Evolutionary conservation across 1,140 invertebrate genomes (phyloP), one percentile per base, ranked within the genome.

Genomic region (Heliconius congener): DNA sequence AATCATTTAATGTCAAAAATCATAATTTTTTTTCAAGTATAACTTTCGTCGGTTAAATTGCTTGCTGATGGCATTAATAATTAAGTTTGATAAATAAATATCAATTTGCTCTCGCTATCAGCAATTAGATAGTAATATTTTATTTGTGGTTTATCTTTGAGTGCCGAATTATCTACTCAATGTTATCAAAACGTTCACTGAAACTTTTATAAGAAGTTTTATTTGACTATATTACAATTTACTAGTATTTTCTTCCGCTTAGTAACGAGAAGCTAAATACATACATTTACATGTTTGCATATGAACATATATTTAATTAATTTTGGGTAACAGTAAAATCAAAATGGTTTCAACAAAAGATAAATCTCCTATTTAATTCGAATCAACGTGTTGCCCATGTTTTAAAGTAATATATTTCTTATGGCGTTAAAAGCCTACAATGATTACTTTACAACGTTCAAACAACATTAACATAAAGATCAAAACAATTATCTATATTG

Each of bases 131-230:
- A 66, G 23, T 16, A 37, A 37, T 37, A 66, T 30, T 66, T 66
- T 66, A 66, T 66, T 66, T 66, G 60, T 66, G 27, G 60, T 66
- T 66, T 66, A 66, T 66, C 60, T 66, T 66, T 66, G 60, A 66
- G 60, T 27, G 27, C 60, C 60, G 30, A 66, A 66, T 66, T 66
- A 66, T 66, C 13, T 66, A 66, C 27, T 66, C 11, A 66, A 30
- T 30, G 8, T 66, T 66, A 66, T 66, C 23, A 66, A 3, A 30
- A 66, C 11, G 3, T 30, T 66, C 8, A 19, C 55, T 66, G 27
- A 66, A 27, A 66, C 9, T 30, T 23, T 27, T 66, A 66, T 66
- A 16, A 27, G 8, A 60, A 9, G 13, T 46, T 46, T 46, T 27
- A 60, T 9, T 60, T 60, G n/a, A 27, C 8, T 60, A 19, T 60